phyloP scores from a whole-genome alignment of 2,888 invertebrate species.

The Cartodere bifasciata region DNA sequence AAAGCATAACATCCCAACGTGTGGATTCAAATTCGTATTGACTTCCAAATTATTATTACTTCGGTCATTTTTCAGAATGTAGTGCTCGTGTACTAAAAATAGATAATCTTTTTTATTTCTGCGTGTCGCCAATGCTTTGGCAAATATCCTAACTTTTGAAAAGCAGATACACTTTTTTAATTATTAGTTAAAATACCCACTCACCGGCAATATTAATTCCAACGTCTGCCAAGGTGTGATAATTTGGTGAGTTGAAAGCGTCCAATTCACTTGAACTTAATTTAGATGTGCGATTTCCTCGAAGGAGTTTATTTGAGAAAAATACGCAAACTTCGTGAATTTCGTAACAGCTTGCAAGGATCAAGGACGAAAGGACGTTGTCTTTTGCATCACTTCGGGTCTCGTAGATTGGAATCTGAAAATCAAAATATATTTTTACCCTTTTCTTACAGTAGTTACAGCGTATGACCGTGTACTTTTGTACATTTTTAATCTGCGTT shows the following conservation, averaged over 20 bases:
- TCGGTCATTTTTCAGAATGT: constrained; percentile 13
- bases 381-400: constrained; percentile 86
- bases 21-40: constrained; percentile 60
- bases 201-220: constrained; percentile 66
- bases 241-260: constrained; percentile 83
- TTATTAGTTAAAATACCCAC: no score
- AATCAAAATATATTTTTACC: no score
- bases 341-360: constrained; percentile 76
- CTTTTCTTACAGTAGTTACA: no score
- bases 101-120: no score
- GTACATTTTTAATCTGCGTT: no score
- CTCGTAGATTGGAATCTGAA: constrained; percentile 90
- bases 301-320: constrained; percentile 75
- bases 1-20: constrained; percentile 76
- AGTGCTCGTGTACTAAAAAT: constrained; percentile 16
- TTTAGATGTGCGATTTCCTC: constrained; percentile 83
- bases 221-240: constrained; percentile 65
- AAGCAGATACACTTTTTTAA: no score
- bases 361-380: constrained; percentile 80
- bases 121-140: no score
- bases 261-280: constrained; percentile 55
- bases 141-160: no score
- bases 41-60: constrained; percentile 34
- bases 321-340: constrained; percentile 91
- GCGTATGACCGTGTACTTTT: no score